Evolutionary conservation across 2,113 vertebrate genomes (phyloP), one percentile per base, ranked within the genome.

Genomic region (Cyrtonyx montezumae): DNA sequence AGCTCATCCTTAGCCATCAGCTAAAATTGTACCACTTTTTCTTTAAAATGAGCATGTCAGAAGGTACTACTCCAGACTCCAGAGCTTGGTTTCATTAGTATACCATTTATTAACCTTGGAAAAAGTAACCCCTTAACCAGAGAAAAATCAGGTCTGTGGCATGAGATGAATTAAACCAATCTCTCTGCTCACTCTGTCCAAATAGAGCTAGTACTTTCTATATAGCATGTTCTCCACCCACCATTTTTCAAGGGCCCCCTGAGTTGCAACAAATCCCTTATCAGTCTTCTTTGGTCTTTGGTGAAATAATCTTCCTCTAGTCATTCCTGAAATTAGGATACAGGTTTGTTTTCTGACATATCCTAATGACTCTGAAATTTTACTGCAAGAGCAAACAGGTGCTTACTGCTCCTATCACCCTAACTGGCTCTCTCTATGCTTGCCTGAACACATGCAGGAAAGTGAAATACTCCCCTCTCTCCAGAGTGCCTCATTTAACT

Each of bases 121-220:
- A 23, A 77, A 80, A 9, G 10, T 74, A 83, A 66, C 23, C 21
- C 11, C 66, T 83, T 74, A 90, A 90, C 15, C 25, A 65, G 36
- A 76, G 48, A 73, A 96, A 90, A 82, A 8, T 66, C 32, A 56
- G 0, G 2, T 79, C 40, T 65, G 9, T 56, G 16, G 8, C 10
- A 3, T 32, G 58, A 91, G 43, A 74, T 36, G 26, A 7, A 10
- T 71, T 76, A 82, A 88, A 84, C 28, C 62, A 67, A 82, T 68
- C 15, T 67, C 13, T 83, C 7, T 75, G 8, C 19, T 13, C 16
- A 4, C 13, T 58, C 6, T 30, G 5, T 62, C 55, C 0, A 0
- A 34, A 36, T 30, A 51, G 10, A 36, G 11, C 12, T 79, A 25
- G 14, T 37, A 20, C 34, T 68, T 85, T 61, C 34, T 19, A 56